phyloP scores from a whole-genome alignment of 1,140 invertebrate genomes.

The Caenorhabditis tropicalis region DNA sequence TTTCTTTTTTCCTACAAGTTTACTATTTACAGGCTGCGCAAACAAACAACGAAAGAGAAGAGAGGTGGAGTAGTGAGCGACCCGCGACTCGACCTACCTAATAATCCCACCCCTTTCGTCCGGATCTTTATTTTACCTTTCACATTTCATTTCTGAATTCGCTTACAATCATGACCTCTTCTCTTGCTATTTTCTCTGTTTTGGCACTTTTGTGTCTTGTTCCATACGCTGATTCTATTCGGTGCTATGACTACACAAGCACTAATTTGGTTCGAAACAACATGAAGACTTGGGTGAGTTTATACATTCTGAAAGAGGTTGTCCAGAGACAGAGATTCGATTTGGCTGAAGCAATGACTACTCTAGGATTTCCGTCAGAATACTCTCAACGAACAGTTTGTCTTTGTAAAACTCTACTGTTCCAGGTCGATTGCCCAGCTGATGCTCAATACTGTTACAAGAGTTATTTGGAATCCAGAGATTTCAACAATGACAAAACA shows the following conservation, averaged over 20 bases:
- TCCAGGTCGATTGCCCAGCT: slow-evolving; percentile 41
- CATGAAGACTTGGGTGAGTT: slow-evolving; percentile 40
- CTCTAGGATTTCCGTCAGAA: not conserved
- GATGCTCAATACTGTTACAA: slow-evolving; percentile 46
- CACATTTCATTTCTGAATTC: not conserved
- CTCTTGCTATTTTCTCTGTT: slow-evolving; percentile 6
- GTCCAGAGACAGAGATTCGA: not conserved
- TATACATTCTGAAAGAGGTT: not conserved
- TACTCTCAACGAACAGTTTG: not conserved
- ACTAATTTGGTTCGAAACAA: not conserved
- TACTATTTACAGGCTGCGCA: slow-evolving; percentile 41
- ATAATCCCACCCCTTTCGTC: slow-evolving; percentile 27
- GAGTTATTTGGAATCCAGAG: slow-evolving; percentile 40
- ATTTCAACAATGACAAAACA: slow-evolving; percentile 22
- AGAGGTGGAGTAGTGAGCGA: slow-evolving; percentile 10
- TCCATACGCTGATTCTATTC: slow-evolving; percentile 2
- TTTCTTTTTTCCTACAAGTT: not conserved
- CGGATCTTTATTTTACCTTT: slow-evolving; percentile 34
- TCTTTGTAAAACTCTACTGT: not conserved
- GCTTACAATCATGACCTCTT: slow-evolving; percentile 1
- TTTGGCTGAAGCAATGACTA: too few relatives aligned
- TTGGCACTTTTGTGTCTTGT: slow-evolving; percentile 11
- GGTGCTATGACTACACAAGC: slow-evolving; percentile 41
- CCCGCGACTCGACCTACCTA: not conserved
- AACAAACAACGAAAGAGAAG: slow-evolving; percentile 24